phyloP scores from a whole-genome alignment of 2,113 vertebrate species.

The Eclectus roratus region DNA sequence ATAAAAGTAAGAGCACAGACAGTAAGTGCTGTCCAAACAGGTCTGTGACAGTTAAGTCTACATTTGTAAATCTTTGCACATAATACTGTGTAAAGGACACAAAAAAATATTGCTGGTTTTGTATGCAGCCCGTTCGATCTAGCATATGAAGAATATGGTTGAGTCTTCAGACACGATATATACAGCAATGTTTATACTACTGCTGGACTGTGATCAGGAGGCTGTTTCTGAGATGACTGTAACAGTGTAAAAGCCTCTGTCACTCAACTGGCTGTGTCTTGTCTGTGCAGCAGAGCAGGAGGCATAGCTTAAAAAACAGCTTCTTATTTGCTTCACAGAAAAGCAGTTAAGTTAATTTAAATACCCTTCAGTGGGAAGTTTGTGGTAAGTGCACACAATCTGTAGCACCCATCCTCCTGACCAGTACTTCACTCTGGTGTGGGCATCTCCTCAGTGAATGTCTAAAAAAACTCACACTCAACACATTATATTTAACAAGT shows the following conservation, averaged over 20 bases:
- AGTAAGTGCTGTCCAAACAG: neutral
- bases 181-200: neutral
- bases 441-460: neutral
- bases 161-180: neutral
- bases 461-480: neutral
- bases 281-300: neutral
- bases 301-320: neutral
- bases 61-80: neutral
- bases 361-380: neutral
- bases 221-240: neutral
- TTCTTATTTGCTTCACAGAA: neutral
- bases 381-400: neutral
- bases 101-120: neutral
- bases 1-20: neutral
- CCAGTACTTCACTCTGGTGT: neutral
- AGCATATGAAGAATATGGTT: neutral
- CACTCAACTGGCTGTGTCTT: rapidly evolving
- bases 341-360: neutral
- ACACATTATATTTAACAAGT: neutral
- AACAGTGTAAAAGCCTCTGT: neutral
- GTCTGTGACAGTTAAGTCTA: neutral
- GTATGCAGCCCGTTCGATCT: neutral
- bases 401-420: neutral
- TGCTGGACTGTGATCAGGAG: neutral
- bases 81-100: neutral